Evolutionary conservation across 2,888 invertebrate species (phyloP).

Genomic region (Frankliniella intonsa): DNA sequence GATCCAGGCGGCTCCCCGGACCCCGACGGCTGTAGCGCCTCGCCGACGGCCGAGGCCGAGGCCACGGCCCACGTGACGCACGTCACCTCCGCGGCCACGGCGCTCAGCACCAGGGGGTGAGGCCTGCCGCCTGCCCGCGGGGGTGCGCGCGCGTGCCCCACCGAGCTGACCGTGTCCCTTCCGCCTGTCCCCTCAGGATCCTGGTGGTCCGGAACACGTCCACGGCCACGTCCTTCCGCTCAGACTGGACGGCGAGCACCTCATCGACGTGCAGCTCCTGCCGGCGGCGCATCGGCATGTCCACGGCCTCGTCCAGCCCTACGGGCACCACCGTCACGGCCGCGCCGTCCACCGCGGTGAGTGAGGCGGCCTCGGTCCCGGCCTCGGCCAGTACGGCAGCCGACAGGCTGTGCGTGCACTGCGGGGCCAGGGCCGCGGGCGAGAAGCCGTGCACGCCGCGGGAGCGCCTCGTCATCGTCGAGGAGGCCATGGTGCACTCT

Average conservation of each 20-base stretch:
- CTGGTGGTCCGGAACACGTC: neutral
- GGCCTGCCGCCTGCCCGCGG: neutral
- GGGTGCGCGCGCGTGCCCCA: neutral
- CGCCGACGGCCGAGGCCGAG: neutral
- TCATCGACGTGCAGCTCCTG: conserved; percentile 2
- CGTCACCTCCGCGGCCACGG: neutral
- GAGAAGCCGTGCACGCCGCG: conserved; percentile 9
- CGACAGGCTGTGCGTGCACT: neutral
- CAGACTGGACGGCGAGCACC: conserved; percentile 1
- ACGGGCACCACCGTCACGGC: neutral
- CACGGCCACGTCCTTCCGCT: conserved; percentile 2
- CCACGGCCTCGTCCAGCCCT: neutral
- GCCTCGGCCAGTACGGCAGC: neutral
- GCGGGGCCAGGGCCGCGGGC: neutral
- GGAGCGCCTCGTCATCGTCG: neutral
- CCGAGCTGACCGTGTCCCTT: neutral
- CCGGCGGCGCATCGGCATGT: neutral
- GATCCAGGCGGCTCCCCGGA: neutral
- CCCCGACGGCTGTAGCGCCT: neutral
- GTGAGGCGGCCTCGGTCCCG: neutral
- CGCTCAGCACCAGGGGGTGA: neutral
- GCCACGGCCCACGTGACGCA: neutral
- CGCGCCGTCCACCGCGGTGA: neutral
- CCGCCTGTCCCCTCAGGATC: neutral
- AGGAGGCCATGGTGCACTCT: neutral